Evolutionary conservation across 2,888 invertebrate species (phyloP).

Genomic region (Rhogogaster chlorosoma): DNA sequence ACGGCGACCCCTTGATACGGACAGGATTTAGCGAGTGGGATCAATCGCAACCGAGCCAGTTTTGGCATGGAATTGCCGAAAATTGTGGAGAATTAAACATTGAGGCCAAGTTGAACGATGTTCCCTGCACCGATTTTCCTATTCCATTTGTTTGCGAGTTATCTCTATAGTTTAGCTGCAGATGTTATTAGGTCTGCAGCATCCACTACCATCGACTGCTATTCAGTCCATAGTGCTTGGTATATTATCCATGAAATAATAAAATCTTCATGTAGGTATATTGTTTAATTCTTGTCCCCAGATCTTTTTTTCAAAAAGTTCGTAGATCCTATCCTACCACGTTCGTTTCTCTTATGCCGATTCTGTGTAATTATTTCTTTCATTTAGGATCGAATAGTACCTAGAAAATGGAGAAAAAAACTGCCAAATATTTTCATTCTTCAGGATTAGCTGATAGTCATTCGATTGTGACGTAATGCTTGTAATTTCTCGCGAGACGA

Average conservation of each 20-base stretch:
- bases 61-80: background rate
- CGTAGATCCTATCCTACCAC: no score
- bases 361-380: no score
- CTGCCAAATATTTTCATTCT: no score
- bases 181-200: background rate
- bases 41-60: background rate
- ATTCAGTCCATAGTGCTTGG: no score
- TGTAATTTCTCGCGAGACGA: no score
- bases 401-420: no score
- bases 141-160: background rate
- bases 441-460: no score
- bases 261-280: background rate
- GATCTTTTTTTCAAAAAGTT: no score
- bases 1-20: background rate
- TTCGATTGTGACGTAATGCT: no score
- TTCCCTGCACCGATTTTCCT: background rate
- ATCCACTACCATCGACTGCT: background rate
- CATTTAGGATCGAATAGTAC: no score
- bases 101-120: background rate
- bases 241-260: background rate
- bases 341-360: no score
- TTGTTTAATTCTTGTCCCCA: no score
- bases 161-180: background rate
- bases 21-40: background rate
- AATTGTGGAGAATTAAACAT: background rate